phyloP scores from a whole-genome alignment of 2,888 invertebrate genomes.

The Xestia ashworthii region DNA sequence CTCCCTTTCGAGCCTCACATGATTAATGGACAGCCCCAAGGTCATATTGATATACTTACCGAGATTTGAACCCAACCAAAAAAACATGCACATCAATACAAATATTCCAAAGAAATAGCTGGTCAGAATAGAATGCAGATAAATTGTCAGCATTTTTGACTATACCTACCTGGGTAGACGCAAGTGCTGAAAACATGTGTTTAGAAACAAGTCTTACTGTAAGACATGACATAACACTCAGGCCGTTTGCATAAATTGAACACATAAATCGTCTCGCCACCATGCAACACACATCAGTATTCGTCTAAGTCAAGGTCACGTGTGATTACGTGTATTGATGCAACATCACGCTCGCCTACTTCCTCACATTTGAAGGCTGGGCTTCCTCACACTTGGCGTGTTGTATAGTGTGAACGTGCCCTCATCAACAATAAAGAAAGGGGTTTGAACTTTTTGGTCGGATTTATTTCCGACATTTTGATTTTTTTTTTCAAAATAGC shows the following conservation, averaged over 20 bases:
- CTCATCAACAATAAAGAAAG: background rate
- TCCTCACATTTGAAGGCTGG: conserved; percentile 11
- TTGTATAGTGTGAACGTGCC: background rate
- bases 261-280: background rate
- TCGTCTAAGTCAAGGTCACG: conserved; percentile 26
- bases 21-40: too few relatives aligned
- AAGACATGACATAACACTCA: background rate
- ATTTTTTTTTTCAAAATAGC: too few relatives aligned
- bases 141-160: too few relatives aligned
- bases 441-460: too few relatives aligned
- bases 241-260: background rate
- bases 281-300: conserved; percentile 15
- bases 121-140: too few relatives aligned
- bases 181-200: background rate
- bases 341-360: conserved; percentile 15
- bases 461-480: too few relatives aligned
- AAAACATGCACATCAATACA: too few relatives aligned
- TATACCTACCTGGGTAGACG: too few relatives aligned
- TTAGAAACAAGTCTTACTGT: background rate
- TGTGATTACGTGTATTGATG: conserved; percentile 27
- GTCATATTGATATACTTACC: too few relatives aligned
- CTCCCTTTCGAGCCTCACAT: too few relatives aligned
- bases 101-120: too few relatives aligned
- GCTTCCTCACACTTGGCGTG: background rate
- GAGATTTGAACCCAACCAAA: too few relatives aligned